Evolutionary conservation across 37 sponge, comb jelly and placozoan species (phyloP), one percentile per base, ranked within the genome.

Genomic region (Petrosia ficiformis): DNA sequence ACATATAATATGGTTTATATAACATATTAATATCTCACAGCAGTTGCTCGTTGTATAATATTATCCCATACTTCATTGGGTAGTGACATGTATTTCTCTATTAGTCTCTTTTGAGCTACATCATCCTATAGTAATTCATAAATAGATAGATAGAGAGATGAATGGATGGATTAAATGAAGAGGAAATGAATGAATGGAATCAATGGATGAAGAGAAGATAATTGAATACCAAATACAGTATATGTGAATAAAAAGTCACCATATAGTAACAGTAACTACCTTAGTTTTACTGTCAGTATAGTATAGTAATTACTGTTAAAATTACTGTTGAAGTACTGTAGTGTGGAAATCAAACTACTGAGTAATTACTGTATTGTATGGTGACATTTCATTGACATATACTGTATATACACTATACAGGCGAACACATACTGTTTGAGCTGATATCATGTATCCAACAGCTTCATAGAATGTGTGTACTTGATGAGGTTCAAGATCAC

Each of bases 381-480:
- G n/a, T n/a, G n/a, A n/a, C n/a, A n/a, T n/a, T n/a, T n/a, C n/a
- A n/a, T n/a, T n/a, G n/a, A n/a, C n/a, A n/a, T n/a, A n/a, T n/a
- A n/a, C n/a, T n/a, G n/a, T n/a, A n/a, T 38, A 21, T 11, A 31
- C 48, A 43, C 56, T 38, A 10, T 43, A 48, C 61, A 57, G 39
- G 28, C 38, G 21, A 48, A 35, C 56, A 71, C 90, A 75, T 73
- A 94, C 95, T 75, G 88, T 72, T 70, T 98, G 99, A 38, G 96
- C 96, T 37, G 87, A 75, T 35, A 98, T 95, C 99, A 98, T 93
- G 86, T 98, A 95, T 59, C 99, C 99, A 1, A 98, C 95, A 35
- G 99, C 99, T 78, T 98, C 99, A 68, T 98, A 98, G 77, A 98
- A 95, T 33, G 96, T 95, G 89, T 98, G 99, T 1, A 97, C 97